Evolutionary conservation across 53 echinoderm and acorn worm species (phyloP).

Genomic region (Holothuria scabra): DNA sequence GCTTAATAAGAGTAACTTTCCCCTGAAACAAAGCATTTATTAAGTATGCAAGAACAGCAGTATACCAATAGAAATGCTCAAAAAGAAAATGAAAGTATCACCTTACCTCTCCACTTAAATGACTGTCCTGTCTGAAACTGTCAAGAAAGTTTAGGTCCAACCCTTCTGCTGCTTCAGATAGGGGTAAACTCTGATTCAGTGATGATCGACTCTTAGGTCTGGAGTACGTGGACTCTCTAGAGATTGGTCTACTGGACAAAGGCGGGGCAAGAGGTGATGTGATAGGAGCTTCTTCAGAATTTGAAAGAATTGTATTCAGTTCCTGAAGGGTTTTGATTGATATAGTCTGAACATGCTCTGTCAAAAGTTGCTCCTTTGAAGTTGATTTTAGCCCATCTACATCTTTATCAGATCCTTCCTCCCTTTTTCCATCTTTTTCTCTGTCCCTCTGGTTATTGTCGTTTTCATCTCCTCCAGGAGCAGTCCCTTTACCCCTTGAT

Average conservation of each 20-base stretch:
- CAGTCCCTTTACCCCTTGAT: not conserved
- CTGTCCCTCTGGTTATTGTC: not conserved
- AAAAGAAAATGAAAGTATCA: not conserved
- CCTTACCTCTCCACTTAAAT: slow-evolving; percentile 25
- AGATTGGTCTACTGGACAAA: slow-evolving; percentile 30
- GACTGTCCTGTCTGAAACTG: slow-evolving; percentile 27
- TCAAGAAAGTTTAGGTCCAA: slow-evolving; percentile 21
- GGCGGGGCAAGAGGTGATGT: slow-evolving; percentile 45
- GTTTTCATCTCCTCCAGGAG: not conserved
- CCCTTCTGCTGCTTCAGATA: slow-evolving; percentile 76
- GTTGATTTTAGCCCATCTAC: not conserved
- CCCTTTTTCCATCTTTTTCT: no score
- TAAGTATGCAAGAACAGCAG: no score
- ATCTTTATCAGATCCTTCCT: no score
- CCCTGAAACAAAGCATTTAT: no score
- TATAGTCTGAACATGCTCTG: slow-evolving; percentile 75
- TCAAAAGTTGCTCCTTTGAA: slow-evolving; percentile 61
- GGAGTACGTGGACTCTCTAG: slow-evolving; percentile 49
- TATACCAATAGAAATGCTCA: no score
- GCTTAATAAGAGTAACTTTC: no score
- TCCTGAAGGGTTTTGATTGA: slow-evolving; percentile 81
- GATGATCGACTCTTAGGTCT: slow-evolving; percentile 55
- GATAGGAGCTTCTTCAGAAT: slow-evolving; percentile 38
- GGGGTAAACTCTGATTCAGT: slow-evolving; percentile 74
- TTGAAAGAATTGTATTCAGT: slow-evolving; percentile 58